Percentiles rank a stretch among this genome's conserved stretches.
Conservation (phyloP, 2,797 vertebrate species). For the Pantherophis vulpinus region DNA sequence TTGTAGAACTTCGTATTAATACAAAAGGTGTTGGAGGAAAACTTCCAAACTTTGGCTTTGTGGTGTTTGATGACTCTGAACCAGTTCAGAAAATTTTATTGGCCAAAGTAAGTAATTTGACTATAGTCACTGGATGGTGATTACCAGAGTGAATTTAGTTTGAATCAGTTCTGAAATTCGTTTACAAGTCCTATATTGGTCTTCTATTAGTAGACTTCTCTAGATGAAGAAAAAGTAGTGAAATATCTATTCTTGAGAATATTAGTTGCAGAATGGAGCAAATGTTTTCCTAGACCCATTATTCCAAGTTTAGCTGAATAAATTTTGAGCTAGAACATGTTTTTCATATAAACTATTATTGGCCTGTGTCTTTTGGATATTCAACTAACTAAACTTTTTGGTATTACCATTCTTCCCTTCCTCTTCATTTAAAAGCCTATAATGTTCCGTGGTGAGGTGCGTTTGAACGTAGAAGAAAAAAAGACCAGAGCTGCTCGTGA, state of each 20-base stretch:
- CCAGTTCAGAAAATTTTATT: constrained; percentile 95
- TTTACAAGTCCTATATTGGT: neutral
- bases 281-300: neutral
- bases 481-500: constrained; percentile 92
- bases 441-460: constrained; percentile 97
- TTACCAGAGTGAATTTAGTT: neutral
- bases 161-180: neutral
- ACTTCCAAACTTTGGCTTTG: constrained; percentile 97
- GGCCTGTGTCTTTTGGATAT: neutral
- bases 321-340: neutral
- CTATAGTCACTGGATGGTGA: neutral
- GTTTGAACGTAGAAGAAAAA: constrained; percentile 97
- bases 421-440: constrained; percentile 79
- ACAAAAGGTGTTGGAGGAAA: constrained; percentile 96
- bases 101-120: constrained; percentile 85
- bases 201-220: neutral
- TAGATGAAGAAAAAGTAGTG: neutral
- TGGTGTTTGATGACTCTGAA: constrained; percentile 95
- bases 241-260: neutral
- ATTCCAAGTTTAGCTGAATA: neutral
- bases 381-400: constrained; percentile 42
- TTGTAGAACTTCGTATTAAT: constrained; percentile 96
- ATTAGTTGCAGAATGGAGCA: neutral
- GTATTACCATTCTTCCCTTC: constrained; percentile 47
- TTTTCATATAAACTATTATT: neutral